Percentiles rank a stretch among this genome's conserved stretches.
These are phyloP conservation scores for Chionomys nivalis DNA, from an alignment of 2,113 vertebrate genomes.

Conservation along the genomic window DNA sequence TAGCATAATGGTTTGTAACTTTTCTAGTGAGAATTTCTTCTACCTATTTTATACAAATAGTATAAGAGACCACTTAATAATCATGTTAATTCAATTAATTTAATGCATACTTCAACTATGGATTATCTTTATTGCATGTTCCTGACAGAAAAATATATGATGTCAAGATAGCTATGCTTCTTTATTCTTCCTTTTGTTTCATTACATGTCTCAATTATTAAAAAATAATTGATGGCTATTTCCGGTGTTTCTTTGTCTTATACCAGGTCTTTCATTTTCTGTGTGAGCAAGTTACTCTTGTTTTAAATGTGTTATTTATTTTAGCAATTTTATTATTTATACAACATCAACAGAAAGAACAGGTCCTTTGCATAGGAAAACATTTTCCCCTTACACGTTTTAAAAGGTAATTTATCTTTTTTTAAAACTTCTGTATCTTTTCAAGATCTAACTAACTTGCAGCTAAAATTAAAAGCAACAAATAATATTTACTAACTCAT, in stretches of 20 bases:
- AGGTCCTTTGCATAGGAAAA: background rate
- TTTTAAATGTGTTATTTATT: background rate
- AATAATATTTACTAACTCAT: background rate
- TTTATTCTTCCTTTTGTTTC: background rate
- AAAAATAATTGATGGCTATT: background rate
- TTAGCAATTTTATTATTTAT: background rate
- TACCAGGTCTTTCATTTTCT: background rate
- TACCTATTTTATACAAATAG: background rate
- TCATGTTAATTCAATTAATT: background rate
- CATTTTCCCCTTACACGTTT: background rate
- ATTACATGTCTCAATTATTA: background rate
- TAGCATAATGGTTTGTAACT: background rate
- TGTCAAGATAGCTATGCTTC: background rate
- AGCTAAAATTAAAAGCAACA: background rate
- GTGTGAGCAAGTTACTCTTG: background rate
- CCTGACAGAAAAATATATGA: background rate
- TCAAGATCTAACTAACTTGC: background rate
- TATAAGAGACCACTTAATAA: background rate
- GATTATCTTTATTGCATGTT: background rate
- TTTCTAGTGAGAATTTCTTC: background rate
- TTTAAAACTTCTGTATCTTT: background rate
- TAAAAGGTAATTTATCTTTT: background rate
- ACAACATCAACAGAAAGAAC: background rate
- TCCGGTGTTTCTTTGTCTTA: background rate
- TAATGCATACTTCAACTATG: background rate